Evolutionary conservation across 2,113 vertebrate species (phyloP).

Genomic region (Cheirogaleus medius): DNA sequence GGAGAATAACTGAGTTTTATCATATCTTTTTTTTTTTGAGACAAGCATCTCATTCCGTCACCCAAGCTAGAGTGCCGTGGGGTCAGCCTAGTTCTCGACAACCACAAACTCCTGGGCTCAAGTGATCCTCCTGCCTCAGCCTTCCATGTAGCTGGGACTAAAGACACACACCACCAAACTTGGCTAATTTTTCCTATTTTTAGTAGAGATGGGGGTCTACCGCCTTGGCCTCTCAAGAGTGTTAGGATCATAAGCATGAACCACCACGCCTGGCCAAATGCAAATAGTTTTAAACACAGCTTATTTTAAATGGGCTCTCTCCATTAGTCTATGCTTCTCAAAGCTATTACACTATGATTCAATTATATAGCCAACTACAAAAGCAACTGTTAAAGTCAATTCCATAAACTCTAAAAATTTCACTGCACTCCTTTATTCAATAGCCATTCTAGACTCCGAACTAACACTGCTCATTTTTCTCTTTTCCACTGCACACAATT

Average conservation of each 20-base stretch:
- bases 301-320: slow-evolving; percentile 49
- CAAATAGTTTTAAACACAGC: slow-evolving; percentile 8
- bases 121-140: too few relatives aligned
- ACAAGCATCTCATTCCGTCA: too few relatives aligned
- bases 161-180: too few relatives aligned
- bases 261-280: too few relatives aligned
- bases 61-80: too few relatives aligned
- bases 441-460: slow-evolving; percentile 41
- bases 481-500: slow-evolving; percentile 47
- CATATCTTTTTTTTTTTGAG: background rate
- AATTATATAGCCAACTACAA: slow-evolving; percentile 60
- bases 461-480: slow-evolving; percentile 51
- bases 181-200: too few relatives aligned
- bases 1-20: background rate
- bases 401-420: slow-evolving; percentile 54
- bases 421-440: slow-evolving; percentile 47
- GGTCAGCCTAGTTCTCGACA: too few relatives aligned
- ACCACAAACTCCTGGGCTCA: too few relatives aligned
- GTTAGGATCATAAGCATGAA: too few relatives aligned
- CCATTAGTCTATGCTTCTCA: slow-evolving; percentile 27
- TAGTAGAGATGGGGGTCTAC: too few relatives aligned
- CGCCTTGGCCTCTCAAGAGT: too few relatives aligned
- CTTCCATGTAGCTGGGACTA: too few relatives aligned
- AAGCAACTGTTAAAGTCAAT: slow-evolving; percentile 57
- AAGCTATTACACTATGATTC: slow-evolving; percentile 22